Base-by-base conservation (phyloP, 1,140 invertebrate species). In the Halyomorpha halys region DNA sequence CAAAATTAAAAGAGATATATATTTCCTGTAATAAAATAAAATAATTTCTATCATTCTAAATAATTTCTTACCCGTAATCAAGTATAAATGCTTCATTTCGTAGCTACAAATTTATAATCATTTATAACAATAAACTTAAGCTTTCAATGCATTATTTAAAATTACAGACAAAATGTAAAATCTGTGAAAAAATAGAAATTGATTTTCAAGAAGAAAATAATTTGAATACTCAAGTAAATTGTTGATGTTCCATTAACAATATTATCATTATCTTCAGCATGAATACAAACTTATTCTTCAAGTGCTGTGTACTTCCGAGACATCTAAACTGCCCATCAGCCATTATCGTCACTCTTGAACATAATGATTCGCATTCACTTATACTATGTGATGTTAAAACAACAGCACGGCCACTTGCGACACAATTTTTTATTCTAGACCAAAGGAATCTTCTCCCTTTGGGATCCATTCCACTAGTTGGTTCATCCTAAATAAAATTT, bases 401-500 rank as follows among this genome's bases (percentile, higher is more conserved):
- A n/a, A 89, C 81, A 1, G 85, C 85, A 3, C 84, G 78, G 61
- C 83, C 81, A 44, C 79, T 76, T 27, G 83, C 80, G 66, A 86
- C 75, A 21, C 75, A 70, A 47, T 80, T 78, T 67, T 83, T 78
- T 65, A 90, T 84, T 60, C 89, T 78, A 44, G 83, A 80, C 88
- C 89, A 91, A 44, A 91, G 82, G 54, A 85, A 82, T 64, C 87
- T 81, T 30, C 85, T 74, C 0, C 87, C 85, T 16, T 86, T 83
- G 0, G 87, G 86, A 72, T 92, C 89, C 15, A 91, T 87, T 1
- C 88, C 86, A 64, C 85, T 84, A 1, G 86, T 89, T 1, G 88
- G 88, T 74, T 91, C 89, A 74, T 91, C 94, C 54, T 59, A 25
- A 11, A 34, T n/a, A 56, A 47, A 30, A 4, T 30, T 30, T 30